Base-by-base conservation (phyloP, 1,140 invertebrate species). In the Brachionus rotundiformis region DNA sequence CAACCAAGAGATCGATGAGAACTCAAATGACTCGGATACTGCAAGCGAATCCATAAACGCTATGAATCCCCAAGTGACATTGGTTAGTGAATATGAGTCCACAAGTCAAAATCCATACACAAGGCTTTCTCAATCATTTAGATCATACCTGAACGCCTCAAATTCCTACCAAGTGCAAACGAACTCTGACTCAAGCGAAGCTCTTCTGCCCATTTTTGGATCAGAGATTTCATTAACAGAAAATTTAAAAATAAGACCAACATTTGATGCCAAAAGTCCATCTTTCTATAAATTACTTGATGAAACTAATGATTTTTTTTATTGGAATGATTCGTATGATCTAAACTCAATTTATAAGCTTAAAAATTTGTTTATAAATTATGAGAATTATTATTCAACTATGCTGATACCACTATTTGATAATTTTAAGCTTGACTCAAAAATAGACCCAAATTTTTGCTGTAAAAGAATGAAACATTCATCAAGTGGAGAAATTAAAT, bases 401-500 rank as follows among this genome's bases (percentile, higher is more conserved):
- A 44, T 73, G 68, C 23, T 44, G 33, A 41, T 73, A 73, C 36
- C 68, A 41, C 41, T 73, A 13, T 73, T 23, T 73, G 68, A 73
- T 73, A 73, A 73, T 73, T 73, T 44, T 73, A 41, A 44, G 41
- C 36, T 73, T 44, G 36, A 44, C 8, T 8, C 23, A 25, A 25
- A 41, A 44, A 73, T 41, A 11, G 27, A 33, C 27, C n/a, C 36
- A 25, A 73, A 68, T 36, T 19, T 68, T 68, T 68, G 31, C 36
- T 31, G 41, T 23, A 73, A 73, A 44, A 33, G 68, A 25, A 73
- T 73, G 68, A 73, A 44, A 73, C 68, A 73, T 44, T 73, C 68
- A 23, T 44, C 41, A 27, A 73, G 27, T 73, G 68, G 41, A 73
- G 68, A 73, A 7, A 44, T 25, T 25, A 25, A 11, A n/a, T 27